Percentiles rank a stretch among this genome's conserved stretches.
Evolutionary conservation across 2,113 vertebrate genomes (phyloP).

Genomic region (Notarius lentiginosus): DNA sequence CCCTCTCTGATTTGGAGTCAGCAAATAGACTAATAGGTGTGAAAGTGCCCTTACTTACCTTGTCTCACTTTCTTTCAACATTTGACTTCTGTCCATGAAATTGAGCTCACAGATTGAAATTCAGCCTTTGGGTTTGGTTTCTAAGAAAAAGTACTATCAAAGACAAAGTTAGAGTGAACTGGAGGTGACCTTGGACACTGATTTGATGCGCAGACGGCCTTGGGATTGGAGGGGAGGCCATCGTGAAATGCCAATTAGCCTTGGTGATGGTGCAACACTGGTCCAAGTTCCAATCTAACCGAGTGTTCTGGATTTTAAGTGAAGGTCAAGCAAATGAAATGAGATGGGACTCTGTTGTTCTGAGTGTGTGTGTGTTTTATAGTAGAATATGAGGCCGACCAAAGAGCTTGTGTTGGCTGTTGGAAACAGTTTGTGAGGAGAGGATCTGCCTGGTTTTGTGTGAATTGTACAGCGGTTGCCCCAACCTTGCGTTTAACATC

Average conservation of each 20-base stretch:
- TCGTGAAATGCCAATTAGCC: neutral
- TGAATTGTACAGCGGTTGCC: neutral
- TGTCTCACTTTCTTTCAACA: neutral
- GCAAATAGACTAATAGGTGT: neutral
- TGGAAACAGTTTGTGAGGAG: conserved; percentile 38
- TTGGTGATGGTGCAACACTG: neutral
- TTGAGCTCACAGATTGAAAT: conserved; percentile 2
- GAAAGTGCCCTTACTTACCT: neutral
- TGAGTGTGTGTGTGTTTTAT: conserved; percentile 52
- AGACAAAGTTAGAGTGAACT: neutral
- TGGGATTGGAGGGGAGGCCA: neutral
- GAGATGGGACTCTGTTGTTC: neutral
- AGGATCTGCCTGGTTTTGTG: conserved; percentile 31
- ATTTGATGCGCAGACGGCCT: neutral
- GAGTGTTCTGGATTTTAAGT: neutral
- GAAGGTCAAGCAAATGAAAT: neutral
- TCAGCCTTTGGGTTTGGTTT: neutral
- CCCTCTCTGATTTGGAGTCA: neutral
- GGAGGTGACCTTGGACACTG: conserved; percentile 1
- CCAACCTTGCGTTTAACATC: conserved; percentile 16
- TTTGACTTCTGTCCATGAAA: neutral
- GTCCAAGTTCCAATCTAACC: neutral
- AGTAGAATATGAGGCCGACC: conserved; percentile 51
- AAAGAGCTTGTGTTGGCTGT: conserved; percentile 19
- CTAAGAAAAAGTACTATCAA: neutral